Base-by-base conservation (phyloP, 2,113 vertebrate genomes). In the Pitta sordida region DNA sequence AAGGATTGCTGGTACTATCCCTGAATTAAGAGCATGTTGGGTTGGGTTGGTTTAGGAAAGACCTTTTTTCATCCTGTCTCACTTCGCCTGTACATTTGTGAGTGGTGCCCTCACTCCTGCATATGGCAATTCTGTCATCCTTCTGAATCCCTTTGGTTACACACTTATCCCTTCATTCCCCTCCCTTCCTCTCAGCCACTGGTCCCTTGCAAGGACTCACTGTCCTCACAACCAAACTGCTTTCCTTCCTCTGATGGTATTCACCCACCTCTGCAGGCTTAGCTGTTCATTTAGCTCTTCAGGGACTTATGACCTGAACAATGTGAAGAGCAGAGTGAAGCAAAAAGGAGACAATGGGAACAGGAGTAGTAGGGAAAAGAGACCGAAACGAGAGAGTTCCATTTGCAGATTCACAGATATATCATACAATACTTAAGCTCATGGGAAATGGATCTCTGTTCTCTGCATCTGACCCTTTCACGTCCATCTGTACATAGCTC, bases 391-490 rank as follows among this genome's bases (percentile, higher is more conserved):
- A 95, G 86, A 94, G 77, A 92, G 88, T 94, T 86, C n/a, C 56
- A 95, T 80, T 96, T 97, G 43, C 62, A 34, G 90, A 94, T 96
- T 96, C 96, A 97, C 96, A 90, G 95, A 82, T 85, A 75, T 85
- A 96, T 95, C 94, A 89, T 96, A 98, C 95, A 97, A 83, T 2
- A 26, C 49, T 93, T 37, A 80, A 97, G 92, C 92, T 94, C 83
- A 78, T 68, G 93, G 90, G 77, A 77, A 96, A 94, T 73, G 84
- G 56, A 93, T 89, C 93, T 91, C 77, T 78, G 56, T 91, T 97
- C 80, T 96, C 88, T 90, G 76, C 80, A 80, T 73, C 88, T 90
- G 94, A 95, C 91, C 85, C 86, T 86, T 93, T 92, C 74, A 44
- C 77, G 87, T 96, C 94, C 75, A 56, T 89, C 93, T 92, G 93